Evolutionary conservation across 2,888 invertebrate genomes (phyloP), one percentile per base, ranked within the genome.

Genomic region (Platerodrilus igneus): DNA sequence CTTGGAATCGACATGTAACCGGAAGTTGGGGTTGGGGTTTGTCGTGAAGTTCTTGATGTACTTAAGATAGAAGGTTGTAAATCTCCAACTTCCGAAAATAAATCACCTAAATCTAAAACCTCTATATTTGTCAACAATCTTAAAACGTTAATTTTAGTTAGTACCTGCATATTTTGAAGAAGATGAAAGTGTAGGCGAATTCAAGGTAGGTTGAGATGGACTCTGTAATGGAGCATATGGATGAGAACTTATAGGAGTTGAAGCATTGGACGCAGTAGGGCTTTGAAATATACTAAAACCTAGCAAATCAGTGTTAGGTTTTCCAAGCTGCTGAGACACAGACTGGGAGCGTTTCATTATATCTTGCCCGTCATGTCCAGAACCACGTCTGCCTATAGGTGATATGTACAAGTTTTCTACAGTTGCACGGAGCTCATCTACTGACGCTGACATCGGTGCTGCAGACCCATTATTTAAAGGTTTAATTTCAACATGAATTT

Each of bases 401-500:
- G 86, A 86, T 34, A 87, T 63, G 18, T 92, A 87, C 46, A 95
- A 78, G 67, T 88, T 92, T 67, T 90, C 93, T 32, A 94, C 88
- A 20, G 93, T 93, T 14, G 90, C 91, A 56, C 91, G 76, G 11
- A 95, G 74, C 65, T 94, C 94, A 69, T 94, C 94, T 7, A 94
- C 92, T 67, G 92, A 94, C n/a, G 92, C 92, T 46, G 92, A 89
- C 78, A 90, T 87, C 1, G 89, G 88, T 34, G 86, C 86, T 34
- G 86, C 86, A 37, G 82, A 78, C 30, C 91, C 92, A 70, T 91
- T 93, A 62, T 86, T 90, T 30, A 93, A 74, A 1, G 95, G 95
- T 69, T 94, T 94, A 45, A 95, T 95, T 74, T 93, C 91, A 2
- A 95, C 92, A 62, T 89, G 89, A 52, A 95, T 88, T 68, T 92